Base-by-base conservation (phyloP, 2,888 invertebrate species). In the Hydropsyche betteni region DNA sequence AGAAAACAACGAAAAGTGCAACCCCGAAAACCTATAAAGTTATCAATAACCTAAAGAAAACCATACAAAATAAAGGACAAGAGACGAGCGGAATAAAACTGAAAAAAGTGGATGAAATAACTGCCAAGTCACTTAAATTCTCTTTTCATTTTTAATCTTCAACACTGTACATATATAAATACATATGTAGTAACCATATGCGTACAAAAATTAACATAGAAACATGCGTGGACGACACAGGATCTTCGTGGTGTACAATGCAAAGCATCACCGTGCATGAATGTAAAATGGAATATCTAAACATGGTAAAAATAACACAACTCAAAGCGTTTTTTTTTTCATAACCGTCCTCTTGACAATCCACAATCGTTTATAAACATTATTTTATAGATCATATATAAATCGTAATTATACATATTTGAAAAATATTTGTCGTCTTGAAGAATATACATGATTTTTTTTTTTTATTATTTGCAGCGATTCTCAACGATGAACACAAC, bases 401-500 rank as follows among this genome's bases (percentile, higher is more conserved):
- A 58, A 58, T 58, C 58, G 58, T 58, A 16, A 58, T 58, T 64
- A 36, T 64, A 64, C 34, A 36, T 64, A 34, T 64, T 34, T 36
- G 64, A 64, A 64, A 64, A 64, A 64, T 64, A 64, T 12, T 34
- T 64, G 7, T 34, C 24, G 34, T 36, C 7, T 64, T 34, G 34
- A 36, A 64, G 64, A 64, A 64, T 64, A 64, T 64, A 64, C 64
- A 64, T 36, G 64, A 64, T 36, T 64, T 64, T 6, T 14, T 6
- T 14, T 33, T 61, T 64, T 61, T 61, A 16, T 36, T 8, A 12
- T 53, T 38, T 33, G 53, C 70, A 70, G 70, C 34, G 70, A 70
- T 36, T 53, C 70, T 52, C 70, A 53, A 70, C 69, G 24, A 69
- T 50, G 69, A 69, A 69, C 69, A 69, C 69, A 50, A 4, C 44